These are phyloP conservation scores for Zosterops japonicus DNA, from an alignment of 2,113 vertebrate genomes.

Conservation along the genomic window DNA sequence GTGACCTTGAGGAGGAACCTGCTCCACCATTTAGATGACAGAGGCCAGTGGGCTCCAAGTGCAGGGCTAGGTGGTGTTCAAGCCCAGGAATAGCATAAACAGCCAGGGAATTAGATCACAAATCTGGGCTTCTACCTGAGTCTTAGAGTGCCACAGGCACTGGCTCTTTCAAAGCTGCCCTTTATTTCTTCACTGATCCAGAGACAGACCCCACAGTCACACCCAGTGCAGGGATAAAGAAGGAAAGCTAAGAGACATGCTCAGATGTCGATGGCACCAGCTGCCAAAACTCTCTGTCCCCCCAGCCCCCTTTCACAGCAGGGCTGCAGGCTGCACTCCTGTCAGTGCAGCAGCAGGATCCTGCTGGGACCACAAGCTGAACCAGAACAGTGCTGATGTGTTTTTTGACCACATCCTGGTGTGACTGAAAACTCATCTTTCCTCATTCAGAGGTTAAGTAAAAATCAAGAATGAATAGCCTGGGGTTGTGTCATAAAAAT, in stretches of 20 bases:
- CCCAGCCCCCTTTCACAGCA: neutral
- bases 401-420: neutral
- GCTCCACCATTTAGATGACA: neutral
- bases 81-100: neutral
- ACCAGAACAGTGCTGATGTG: neutral
- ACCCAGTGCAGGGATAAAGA: neutral
- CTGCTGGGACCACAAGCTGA: neutral
- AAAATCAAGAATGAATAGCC: neutral
- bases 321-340: neutral
- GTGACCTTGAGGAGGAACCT: neutral
- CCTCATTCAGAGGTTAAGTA: neutral
- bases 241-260: neutral
- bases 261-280: fast-evolving
- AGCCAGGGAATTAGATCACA: neutral
- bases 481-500: neutral
- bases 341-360: neutral
- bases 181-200: neutral
- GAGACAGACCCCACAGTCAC: neutral
- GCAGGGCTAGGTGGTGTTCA: neutral
- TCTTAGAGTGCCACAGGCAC: no score
- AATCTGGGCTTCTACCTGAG: neutral
- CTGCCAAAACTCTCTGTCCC: neutral
- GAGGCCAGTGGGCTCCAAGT: neutral
- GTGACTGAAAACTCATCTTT: neutral
- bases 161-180: fast-evolving